Evolutionary conservation across 1,140 invertebrate species (phyloP).

Genomic region (Coenobita brevimanus): DNA sequence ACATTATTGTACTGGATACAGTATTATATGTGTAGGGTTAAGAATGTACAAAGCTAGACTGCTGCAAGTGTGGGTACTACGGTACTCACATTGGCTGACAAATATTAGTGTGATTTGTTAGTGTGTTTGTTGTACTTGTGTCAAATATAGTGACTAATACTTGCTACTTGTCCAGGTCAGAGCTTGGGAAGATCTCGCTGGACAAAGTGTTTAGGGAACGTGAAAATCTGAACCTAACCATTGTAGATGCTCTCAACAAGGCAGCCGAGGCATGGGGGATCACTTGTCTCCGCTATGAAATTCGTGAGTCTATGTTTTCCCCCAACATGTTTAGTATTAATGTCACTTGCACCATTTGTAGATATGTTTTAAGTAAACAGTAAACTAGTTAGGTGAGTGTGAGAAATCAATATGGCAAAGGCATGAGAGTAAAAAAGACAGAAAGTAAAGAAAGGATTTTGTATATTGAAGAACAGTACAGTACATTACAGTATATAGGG

Average conservation of each 20-base stretch:
- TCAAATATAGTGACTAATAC: neutral
- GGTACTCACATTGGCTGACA: no score
- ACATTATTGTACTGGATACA: neutral
- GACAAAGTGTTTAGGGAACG: constrained; percentile 95
- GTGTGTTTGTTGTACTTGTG: neutral
- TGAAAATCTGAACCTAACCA: constrained; percentile 95
- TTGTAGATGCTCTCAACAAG: constrained; percentile 98
- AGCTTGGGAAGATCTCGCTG: constrained; percentile 97
- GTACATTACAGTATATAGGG: no score
- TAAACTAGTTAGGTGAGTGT: no score
- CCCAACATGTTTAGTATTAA: no score
- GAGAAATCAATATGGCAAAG: no score
- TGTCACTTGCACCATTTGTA: no score
- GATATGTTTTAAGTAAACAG: no score
- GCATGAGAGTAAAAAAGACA: no score
- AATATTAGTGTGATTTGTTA: no score
- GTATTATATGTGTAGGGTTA: neutral
- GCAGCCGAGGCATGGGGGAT: constrained; percentile 98
- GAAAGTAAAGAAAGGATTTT: no score
- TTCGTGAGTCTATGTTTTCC: constrained; percentile 90
- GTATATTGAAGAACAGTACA: no score
- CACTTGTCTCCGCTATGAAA: constrained; percentile 97
- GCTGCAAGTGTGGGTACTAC: no score
- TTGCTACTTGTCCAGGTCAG: constrained; percentile 79
- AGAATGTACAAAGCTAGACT: neutral